Percentiles rank a stretch among this genome's conserved stretches.
phyloP scores from a whole-genome alignment of 2,113 vertebrate species.

The Heterotilapia buettikoferi region DNA sequence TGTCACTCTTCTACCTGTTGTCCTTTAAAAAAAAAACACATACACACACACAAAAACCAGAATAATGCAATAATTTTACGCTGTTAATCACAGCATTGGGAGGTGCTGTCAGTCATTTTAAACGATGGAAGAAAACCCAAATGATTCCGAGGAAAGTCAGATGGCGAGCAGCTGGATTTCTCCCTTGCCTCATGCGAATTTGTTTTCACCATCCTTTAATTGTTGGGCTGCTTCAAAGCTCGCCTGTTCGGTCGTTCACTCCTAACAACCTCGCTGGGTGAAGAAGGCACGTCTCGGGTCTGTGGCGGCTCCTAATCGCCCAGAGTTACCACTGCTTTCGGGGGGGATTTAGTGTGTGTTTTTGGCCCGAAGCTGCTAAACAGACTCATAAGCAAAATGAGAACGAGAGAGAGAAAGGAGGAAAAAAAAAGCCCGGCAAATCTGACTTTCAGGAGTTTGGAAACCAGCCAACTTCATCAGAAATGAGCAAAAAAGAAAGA shows the following conservation, averaged over 20 bases:
- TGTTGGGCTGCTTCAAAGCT: constrained; percentile 17
- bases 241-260: neutral
- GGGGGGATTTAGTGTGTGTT: neutral
- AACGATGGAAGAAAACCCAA: neutral
- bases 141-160: neutral
- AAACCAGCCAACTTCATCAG: constrained; percentile 66
- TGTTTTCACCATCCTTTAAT: neutral
- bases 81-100: neutral
- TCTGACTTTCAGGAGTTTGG: constrained; percentile 64
- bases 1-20: constrained; percentile 38
- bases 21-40: neutral
- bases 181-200: neutral
- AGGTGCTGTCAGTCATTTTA: neutral
- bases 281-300: constrained; percentile 36
- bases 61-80: neutral
- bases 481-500: constrained; percentile 24
- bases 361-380: constrained; percentile 44
- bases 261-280: constrained; percentile 28
- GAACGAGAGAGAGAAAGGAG: neutral
- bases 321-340: constrained; percentile 1
- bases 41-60: neutral
- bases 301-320: constrained; percentile 18
- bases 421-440: constrained; percentile 7
- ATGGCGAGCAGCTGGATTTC: neutral
- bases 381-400: constrained; percentile 43